Percentiles rank a stretch among this genome's conserved stretches.
Evolutionary conservation across 2,888 invertebrate species (phyloP).

Genomic region (Oxytorus armatus): DNA sequence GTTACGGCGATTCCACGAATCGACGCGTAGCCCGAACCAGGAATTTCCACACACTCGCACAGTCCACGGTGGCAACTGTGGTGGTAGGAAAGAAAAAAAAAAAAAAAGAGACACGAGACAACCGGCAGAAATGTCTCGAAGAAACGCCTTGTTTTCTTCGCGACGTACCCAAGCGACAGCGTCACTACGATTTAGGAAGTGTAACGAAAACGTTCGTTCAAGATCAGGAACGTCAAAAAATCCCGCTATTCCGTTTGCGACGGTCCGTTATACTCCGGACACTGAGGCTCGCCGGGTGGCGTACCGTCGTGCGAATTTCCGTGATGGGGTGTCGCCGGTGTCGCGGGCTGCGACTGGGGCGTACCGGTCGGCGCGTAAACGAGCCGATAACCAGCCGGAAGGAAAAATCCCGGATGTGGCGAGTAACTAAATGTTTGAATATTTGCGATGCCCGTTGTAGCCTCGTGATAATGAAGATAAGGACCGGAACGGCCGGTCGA

Average conservation of each 20-base stretch:
- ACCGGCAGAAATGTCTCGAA: neutral
- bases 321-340: conserved; percentile 81
- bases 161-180: neutral
- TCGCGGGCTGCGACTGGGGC: conserved; percentile 81
- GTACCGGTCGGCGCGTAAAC: conserved; percentile 81
- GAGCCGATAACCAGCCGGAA: conserved; percentile 81
- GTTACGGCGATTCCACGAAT: too few species aligned
- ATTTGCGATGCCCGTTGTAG: conserved; percentile 76
- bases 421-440: conserved; percentile 81
- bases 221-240: conserved; percentile 1
- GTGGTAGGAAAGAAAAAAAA: too few species aligned
- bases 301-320: conserved; percentile 81
- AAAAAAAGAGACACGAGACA: too few species aligned
- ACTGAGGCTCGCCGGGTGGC: conserved; percentile 78
- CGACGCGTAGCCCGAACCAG: too few species aligned
- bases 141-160: neutral
- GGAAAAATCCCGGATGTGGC: conserved; percentile 81
- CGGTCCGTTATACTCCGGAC: conserved; percentile 9
- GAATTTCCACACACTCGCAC: too few species aligned
- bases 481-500: conserved; percentile 53
- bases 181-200: conserved; percentile 1
- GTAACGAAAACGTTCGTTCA: neutral
- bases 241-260: conserved; percentile 33
- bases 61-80: too few species aligned
- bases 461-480: conserved; percentile 78